Conservation (phyloP, 2,888 invertebrate species). For the Eupeodes luniger region DNA sequence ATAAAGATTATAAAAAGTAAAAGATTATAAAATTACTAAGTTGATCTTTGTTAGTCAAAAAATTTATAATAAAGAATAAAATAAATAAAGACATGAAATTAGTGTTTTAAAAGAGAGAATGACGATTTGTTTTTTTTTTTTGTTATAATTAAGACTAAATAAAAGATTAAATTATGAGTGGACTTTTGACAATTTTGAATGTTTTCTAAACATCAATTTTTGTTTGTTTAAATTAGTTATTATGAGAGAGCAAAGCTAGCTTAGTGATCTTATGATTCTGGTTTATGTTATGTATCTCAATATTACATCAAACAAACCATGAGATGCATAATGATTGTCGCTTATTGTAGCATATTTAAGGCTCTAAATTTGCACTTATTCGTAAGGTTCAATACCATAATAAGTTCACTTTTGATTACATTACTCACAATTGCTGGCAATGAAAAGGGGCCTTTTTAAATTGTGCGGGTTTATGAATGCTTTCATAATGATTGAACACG, state of each 20-base stretch:
- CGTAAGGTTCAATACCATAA: too few relatives aligned
- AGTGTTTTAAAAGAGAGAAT: conserved; percentile 75
- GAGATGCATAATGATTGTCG: too few relatives aligned
- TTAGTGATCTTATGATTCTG: too few relatives aligned
- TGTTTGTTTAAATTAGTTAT: not conserved
- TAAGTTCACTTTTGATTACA: too few relatives aligned
- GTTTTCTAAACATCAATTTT: not conserved
- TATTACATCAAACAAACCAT: too few relatives aligned
- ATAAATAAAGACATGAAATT: conserved; percentile 64
- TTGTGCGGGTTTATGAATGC: too few relatives aligned
- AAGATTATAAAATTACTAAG: conserved; percentile 32
- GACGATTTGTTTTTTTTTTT: conserved; percentile 25
- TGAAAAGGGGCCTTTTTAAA: too few relatives aligned
- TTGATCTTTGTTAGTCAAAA: conserved; percentile 47
- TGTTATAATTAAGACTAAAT: conserved; percentile 1
- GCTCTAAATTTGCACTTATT: too few relatives aligned
- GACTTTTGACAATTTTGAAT: conserved; percentile 54
- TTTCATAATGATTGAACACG: too few relatives aligned
- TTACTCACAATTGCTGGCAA: too few relatives aligned
- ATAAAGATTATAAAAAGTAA: conserved; percentile 49
- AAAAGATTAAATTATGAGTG: not conserved
- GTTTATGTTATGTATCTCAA: too few relatives aligned
- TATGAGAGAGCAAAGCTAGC: not conserved
- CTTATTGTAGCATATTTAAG: too few relatives aligned
- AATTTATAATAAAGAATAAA: conserved; percentile 63